Evolutionary conservation across 2,113 vertebrate species (phyloP).

Genomic region (Otocyon megalotis): DNA sequence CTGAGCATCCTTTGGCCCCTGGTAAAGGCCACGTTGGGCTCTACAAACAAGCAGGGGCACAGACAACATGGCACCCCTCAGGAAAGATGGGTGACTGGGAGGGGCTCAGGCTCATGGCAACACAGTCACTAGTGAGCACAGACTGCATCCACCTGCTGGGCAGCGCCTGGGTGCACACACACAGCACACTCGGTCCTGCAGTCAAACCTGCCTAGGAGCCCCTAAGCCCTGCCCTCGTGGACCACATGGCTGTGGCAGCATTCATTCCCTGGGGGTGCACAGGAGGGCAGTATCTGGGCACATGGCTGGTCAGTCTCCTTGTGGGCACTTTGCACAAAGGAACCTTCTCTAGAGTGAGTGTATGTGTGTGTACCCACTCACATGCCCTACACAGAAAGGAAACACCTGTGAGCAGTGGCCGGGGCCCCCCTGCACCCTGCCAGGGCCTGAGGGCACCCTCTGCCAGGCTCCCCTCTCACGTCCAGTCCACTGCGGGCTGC

Average conservation of each 20-base stretch:
- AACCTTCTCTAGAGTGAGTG: background rate
- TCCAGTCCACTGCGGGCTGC: background rate
- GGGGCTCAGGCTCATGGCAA: fast-evolving
- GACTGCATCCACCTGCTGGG: fast-evolving
- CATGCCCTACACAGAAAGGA: background rate
- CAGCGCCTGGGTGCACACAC: too few relatives aligned
- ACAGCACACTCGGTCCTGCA: fast-evolving
- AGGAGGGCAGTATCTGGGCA: fast-evolving
- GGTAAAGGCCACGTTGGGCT: background rate
- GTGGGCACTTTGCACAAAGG: background rate
- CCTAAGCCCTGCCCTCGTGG: fast-evolving
- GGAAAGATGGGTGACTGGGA: background rate
- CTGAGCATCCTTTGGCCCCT: fast-evolving
- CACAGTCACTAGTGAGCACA: fast-evolving
- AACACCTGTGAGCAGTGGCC: background rate
- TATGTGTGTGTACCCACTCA: fast-evolving
- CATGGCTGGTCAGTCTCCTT: background rate
- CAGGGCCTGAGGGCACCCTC: background rate
- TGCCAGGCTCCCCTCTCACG: fast-evolving
- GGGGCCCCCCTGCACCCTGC: background rate
- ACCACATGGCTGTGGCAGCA: fast-evolving
- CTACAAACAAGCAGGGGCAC: background rate
- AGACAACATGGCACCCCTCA: fast-evolving
- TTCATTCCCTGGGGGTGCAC: fast-evolving
- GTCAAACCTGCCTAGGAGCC: fast-evolving